Percentiles rank a stretch among this genome's conserved stretches.
Evolutionary conservation across 2,113 vertebrate genomes (phyloP).

Genomic region (Pedionomus torquatus): DNA sequence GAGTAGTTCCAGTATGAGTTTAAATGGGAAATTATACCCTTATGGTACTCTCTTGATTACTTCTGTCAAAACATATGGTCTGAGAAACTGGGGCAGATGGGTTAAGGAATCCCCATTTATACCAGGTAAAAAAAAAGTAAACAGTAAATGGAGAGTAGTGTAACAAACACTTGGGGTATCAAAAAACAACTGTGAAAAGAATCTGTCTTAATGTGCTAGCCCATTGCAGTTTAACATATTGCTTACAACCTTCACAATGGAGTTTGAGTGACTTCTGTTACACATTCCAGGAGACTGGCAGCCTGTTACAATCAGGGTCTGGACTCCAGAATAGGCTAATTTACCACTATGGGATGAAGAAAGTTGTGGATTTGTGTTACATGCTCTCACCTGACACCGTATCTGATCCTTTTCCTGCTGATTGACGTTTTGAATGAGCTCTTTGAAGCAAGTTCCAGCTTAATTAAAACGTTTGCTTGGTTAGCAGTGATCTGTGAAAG

Average conservation of each 20-base stretch:
- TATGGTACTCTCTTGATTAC: slow-evolving; percentile 36
- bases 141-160: slow-evolving; percentile 83
- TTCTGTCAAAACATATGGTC: slow-evolving; percentile 48
- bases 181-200: slow-evolving; percentile 82
- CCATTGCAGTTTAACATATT: slow-evolving; percentile 87
- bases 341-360: slow-evolving; percentile 83
- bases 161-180: slow-evolving; percentile 85
- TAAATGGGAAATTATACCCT: slow-evolving; percentile 32
- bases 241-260: slow-evolving; percentile 87
- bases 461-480: slow-evolving; percentile 99
- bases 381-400: slow-evolving; percentile 92
- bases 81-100: slow-evolving; percentile 72
- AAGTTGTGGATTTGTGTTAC: slow-evolving; percentile 91
- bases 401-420: slow-evolving; percentile 89
- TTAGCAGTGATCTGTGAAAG: slow-evolving; percentile 99
- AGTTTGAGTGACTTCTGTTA: slow-evolving; percentile 84
- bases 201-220: slow-evolving; percentile 84
- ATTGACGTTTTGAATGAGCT: slow-evolving; percentile 97
- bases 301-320: slow-evolving; percentile 84
- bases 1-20: neutral
- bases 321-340: slow-evolving; percentile 82
- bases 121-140: slow-evolving; percentile 77
- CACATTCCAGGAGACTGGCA: slow-evolving; percentile 86
- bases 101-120: slow-evolving; percentile 80
- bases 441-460: slow-evolving; percentile 99